Conservation (phyloP, 2,113 vertebrate species). For the Excalfactoria chinensis region DNA sequence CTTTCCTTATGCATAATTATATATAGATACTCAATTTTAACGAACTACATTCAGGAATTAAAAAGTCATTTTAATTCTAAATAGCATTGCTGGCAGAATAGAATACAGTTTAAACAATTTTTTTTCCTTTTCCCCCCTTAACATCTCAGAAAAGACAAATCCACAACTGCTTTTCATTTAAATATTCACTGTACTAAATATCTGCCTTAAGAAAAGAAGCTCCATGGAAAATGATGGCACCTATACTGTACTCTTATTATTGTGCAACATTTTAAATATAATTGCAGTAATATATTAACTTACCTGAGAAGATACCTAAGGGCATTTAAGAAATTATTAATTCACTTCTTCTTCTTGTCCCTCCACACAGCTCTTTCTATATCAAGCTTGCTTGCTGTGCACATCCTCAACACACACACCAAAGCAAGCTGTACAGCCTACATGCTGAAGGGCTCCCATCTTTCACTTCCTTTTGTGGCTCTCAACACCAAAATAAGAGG, state of each 20-base stretch:
- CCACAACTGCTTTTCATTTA: not conserved
- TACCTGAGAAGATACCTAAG: not conserved
- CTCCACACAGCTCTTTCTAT: not conserved
- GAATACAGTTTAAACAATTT: not conserved
- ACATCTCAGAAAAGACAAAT: not conserved
- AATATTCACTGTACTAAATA: not conserved
- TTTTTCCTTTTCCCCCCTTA: not conserved
- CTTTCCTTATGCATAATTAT: not conserved
- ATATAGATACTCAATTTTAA: not conserved
- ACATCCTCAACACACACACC: not conserved
- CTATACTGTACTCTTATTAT: not conserved
- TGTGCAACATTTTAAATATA: not conserved
- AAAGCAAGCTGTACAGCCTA: not conserved
- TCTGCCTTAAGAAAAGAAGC: not conserved
- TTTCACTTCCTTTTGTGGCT: conserved; percentile 62
- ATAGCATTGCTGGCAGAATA: not conserved
- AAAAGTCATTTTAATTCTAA: not conserved
- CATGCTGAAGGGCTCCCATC: not conserved
- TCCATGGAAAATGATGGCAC: not conserved
- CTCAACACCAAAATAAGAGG: not conserved
- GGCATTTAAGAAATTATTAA: not conserved
- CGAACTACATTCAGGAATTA: not conserved
- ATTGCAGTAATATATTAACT: not conserved
- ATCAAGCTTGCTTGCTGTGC: not conserved
- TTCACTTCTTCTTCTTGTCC: not conserved